Percentiles rank a stretch among this genome's conserved stretches.
phyloP scores from a whole-genome alignment of 2,797 vertebrate genomes.

The Cottoperca gobio region DNA sequence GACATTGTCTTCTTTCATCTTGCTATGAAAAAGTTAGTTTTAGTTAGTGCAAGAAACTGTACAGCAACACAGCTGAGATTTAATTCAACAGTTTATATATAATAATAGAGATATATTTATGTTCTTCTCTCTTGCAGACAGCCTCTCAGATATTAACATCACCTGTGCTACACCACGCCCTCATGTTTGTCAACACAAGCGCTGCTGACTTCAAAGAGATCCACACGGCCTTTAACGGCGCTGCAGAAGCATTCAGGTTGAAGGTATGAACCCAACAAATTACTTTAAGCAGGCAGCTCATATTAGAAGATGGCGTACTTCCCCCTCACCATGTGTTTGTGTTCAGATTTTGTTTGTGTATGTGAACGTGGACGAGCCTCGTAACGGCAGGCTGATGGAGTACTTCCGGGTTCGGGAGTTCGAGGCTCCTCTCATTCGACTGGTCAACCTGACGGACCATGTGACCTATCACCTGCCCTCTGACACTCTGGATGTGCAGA shows the following conservation, averaged over 20 bases:
- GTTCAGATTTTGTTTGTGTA: conserved; percentile 89
- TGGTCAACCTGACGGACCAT: conserved; percentile 89
- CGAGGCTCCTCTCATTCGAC: conserved; percentile 87
- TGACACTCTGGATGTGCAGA: conserved; percentile 81
- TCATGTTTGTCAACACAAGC: conserved; percentile 90
- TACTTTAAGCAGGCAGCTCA: not conserved
- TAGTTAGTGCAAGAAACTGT: no score
- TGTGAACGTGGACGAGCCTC: conserved; percentile 87
- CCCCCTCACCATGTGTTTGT: conserved; percentile 11
- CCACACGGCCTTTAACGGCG: conserved; percentile 81
- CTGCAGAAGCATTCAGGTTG: conserved; percentile 86
- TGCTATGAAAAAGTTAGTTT: not conserved
- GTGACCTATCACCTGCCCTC: conserved; percentile 91
- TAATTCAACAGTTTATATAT: not conserved
- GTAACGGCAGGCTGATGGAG: conserved; percentile 89
- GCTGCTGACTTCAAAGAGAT: conserved; percentile 74
- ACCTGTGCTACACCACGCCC: conserved; percentile 87
- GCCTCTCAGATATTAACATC: conserved; percentile 89
- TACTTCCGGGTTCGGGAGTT: conserved; percentile 88
- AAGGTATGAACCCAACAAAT: conserved; percentile 80
- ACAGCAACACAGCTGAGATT: not conserved
- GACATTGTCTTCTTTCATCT: not conserved
- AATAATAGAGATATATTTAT: not conserved
- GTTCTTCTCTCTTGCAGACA: conserved; percentile 78
- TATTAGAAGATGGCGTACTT: not conserved